Base-by-base conservation (phyloP, 2,888 invertebrate species). In the Andrena camellia region DNA sequence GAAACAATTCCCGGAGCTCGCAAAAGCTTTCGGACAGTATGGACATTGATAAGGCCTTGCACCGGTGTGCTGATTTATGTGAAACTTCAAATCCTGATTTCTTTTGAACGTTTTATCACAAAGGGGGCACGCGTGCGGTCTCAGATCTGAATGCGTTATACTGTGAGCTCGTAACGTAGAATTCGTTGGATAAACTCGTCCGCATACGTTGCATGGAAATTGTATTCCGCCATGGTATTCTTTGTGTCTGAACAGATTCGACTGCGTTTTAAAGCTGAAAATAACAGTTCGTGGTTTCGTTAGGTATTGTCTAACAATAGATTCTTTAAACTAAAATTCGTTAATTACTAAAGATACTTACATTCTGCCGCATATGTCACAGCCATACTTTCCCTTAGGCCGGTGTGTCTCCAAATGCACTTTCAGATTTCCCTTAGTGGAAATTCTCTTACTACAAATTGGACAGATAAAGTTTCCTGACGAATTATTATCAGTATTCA, bases 11-110 rank as follows among this genome's bases (percentile, higher is more conserved):
- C 97, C 97, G 33, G 96, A 96, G 92, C 96, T 96, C 60, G 97
- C 96, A 92, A 97, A 96, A 73, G 96, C 95, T 93, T 96, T 96
- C 0, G 96, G 96, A 93, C 97, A 97, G 90, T 96, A 96, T 42
- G 96, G 96, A 92, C 97, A 97, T 93, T 96, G 95, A 93, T 96
- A 97, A 31, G 97, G 97, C 90, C 96, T 95, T 4, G 95, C 96
- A 64, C 97, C 97, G n/a, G 97, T 97, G 90, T 97, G 97, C 90
- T 96, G 96, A 92, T 97, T 97, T 90, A 96, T 96, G 91, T 97
- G 97, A 92, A 96, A 97, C 96, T 97, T 97, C 84, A 97, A 94
- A 93, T 97, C 97, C 93, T 97, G 97, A 92, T 96, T 97, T 85
- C 97, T 95, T 92, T 97, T 97, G 90, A 97, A 97, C 29, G 95